Evolutionary conservation across 2,888 invertebrate genomes (phyloP).

Genomic region (Andrena trimmerana): DNA sequence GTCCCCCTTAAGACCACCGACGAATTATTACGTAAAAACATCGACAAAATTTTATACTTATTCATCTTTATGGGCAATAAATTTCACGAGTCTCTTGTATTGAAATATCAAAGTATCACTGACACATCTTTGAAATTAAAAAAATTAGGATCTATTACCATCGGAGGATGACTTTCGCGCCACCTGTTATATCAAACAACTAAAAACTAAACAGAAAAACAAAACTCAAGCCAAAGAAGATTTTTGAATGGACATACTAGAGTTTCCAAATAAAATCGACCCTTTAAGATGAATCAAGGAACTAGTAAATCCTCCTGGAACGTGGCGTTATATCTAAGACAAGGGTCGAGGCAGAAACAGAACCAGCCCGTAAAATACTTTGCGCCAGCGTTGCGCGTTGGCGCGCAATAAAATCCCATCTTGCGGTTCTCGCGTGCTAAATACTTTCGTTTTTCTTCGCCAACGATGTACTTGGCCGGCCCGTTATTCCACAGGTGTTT

Average conservation of each 20-base stretch:
- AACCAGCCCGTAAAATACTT: constrained; percentile 28
- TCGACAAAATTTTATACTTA: too few species aligned
- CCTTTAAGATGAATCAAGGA: constrained; percentile 13
- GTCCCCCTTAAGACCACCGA: too few species aligned
- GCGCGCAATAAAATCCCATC: constrained; percentile 71
- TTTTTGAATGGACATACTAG: neutral
- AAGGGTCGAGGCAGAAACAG: neutral
- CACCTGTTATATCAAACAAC: too few species aligned
- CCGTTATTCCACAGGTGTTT: constrained; percentile 85
- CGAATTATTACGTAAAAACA: too few species aligned
- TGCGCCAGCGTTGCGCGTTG: constrained; percentile 24
- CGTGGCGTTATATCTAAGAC: constrained; percentile 30
- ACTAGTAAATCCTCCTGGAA: constrained; percentile 22
- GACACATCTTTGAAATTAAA: too few species aligned
- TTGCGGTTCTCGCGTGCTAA: constrained; percentile 74
- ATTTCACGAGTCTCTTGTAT: too few species aligned
- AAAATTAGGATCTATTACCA: too few species aligned
- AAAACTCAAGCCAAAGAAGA: neutral
- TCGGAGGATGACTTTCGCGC: too few species aligned
- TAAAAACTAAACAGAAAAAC: neutral
- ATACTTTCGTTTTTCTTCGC: constrained; percentile 81
- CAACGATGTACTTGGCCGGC: constrained; percentile 81
- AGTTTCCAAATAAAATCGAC: neutral
- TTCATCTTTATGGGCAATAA: too few species aligned
- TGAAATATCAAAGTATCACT: too few species aligned